phyloP scores from a whole-genome alignment of 92 coral and sea anemone genomes.

The Porites evermanni region DNA sequence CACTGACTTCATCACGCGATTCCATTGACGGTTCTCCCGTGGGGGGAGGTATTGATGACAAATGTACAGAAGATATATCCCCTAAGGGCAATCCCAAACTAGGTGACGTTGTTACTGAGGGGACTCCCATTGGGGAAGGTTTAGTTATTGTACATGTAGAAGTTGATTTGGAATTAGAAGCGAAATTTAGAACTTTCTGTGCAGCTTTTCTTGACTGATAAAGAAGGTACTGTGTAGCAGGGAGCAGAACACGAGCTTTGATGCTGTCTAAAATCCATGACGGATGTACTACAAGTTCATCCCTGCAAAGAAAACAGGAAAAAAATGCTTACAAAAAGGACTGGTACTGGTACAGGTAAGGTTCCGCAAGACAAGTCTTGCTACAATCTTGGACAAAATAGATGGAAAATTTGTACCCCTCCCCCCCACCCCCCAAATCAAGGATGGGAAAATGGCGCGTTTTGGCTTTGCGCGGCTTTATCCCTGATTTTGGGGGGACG shows the following conservation, averaged over 20 bases:
- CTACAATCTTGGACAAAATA: no score
- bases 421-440: no score
- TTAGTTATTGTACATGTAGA: not conserved
- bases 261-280: constrained; percentile 96
- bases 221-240: constrained; percentile 79
- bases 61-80: constrained; percentile 2
- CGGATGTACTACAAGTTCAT: constrained; percentile 92
- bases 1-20: not conserved
- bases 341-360: no score
- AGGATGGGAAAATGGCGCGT: no score
- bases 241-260: constrained; percentile 68
- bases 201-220: constrained; percentile 74
- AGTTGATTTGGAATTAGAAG: constrained; percentile 17
- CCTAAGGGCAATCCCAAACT: not conserved
- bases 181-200: constrained; percentile 65
- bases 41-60: not conserved
- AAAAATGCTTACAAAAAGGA: not conserved
- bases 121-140: constrained; percentile 2
- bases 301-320: constrained; percentile 44
- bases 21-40: not conserved
- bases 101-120: not conserved
- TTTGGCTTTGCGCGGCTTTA: no score
- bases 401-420: no score
- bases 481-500: no score
- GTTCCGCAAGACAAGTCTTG: no score